These are phyloP conservation scores for Protonemura montana DNA, from an alignment of 2,888 invertebrate species.

Conservation along the genomic window DNA sequence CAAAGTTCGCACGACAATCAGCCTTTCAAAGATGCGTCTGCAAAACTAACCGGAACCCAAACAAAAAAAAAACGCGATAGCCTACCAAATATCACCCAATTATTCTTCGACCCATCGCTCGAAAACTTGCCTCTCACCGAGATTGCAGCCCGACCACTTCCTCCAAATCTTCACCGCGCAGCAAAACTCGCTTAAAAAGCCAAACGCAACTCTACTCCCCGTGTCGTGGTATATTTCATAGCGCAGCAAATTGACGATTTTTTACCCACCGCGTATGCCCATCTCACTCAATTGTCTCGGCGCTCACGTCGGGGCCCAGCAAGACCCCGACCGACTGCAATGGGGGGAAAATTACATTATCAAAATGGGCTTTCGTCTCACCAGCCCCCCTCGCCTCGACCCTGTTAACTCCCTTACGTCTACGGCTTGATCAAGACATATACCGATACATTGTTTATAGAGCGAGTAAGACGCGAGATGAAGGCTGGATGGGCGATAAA, in stretches of 20 bases:
- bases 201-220: not conserved
- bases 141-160: not conserved
- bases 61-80: not conserved
- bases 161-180: not conserved
- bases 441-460: constrained; percentile 59
- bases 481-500: constrained; percentile 51
- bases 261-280: not conserved
- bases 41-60: not conserved
- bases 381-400: constrained; percentile 13
- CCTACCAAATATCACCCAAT: not conserved
- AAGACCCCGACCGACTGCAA: constrained; percentile 47
- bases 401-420: constrained; percentile 45
- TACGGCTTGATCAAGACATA: constrained; percentile 57
- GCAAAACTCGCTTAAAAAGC: too few species aligned
- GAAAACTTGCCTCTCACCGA: not conserved
- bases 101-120: not conserved
- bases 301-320: not conserved
- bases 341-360: constrained; percentile 51
- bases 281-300: not conserved
- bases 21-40: not conserved
- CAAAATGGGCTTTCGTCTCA: constrained; percentile 46
- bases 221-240: constrained; percentile 23
- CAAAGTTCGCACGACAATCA: too few species aligned
- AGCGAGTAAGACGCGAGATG: constrained; percentile 51
- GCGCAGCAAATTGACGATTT: constrained; percentile 35